These are phyloP conservation scores for Strigamia crassipes DNA, from an alignment of 2,888 invertebrate species.

Conservation along the genomic window DNA sequence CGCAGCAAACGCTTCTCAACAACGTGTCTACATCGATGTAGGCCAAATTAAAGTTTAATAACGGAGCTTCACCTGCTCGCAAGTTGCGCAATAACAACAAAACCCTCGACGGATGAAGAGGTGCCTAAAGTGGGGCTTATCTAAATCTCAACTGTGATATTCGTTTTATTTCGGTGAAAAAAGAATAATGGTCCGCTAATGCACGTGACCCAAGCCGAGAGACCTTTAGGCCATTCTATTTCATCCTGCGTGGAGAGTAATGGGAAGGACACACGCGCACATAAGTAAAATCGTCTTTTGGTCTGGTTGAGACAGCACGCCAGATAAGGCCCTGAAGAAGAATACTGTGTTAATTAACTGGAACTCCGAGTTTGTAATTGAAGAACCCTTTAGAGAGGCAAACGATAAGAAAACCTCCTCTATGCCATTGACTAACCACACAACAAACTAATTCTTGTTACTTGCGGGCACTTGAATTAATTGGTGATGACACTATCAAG, in stretches of 20 bases:
- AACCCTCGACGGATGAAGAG: background rate
- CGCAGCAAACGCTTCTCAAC: background rate
- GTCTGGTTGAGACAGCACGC: slow-evolving; percentile 34
- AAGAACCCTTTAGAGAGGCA: slow-evolving; percentile 42
- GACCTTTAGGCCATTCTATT: slow-evolving; percentile 21
- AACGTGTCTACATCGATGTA: background rate
- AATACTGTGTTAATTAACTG: slow-evolving; percentile 42
- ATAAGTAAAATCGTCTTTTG: slow-evolving; percentile 18
- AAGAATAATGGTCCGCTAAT: background rate
- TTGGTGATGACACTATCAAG: background rate
- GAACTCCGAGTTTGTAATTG: slow-evolving; percentile 38
- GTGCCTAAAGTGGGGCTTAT: background rate
- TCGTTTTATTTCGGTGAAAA: background rate
- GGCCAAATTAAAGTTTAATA: slow-evolving; percentile 31
- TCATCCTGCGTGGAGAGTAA: slow-evolving; percentile 31
- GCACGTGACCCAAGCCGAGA: background rate
- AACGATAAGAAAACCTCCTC: slow-evolving; percentile 26
- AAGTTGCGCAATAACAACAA: slow-evolving; percentile 12
- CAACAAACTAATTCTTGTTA: slow-evolving; percentile 30
- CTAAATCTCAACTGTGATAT: background rate
- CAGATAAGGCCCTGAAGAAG: slow-evolving; percentile 38
- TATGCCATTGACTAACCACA: slow-evolving; percentile 37
- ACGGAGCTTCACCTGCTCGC: background rate
- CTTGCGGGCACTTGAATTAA: slow-evolving; percentile 32
- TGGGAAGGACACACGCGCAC: slow-evolving; percentile 15